Percentiles rank a stretch among this genome's conserved stretches.
These are phyloP conservation scores for Parotocinclus haroldoi DNA, from an alignment of 2,797 vertebrate species.

Conservation along the genomic window DNA sequence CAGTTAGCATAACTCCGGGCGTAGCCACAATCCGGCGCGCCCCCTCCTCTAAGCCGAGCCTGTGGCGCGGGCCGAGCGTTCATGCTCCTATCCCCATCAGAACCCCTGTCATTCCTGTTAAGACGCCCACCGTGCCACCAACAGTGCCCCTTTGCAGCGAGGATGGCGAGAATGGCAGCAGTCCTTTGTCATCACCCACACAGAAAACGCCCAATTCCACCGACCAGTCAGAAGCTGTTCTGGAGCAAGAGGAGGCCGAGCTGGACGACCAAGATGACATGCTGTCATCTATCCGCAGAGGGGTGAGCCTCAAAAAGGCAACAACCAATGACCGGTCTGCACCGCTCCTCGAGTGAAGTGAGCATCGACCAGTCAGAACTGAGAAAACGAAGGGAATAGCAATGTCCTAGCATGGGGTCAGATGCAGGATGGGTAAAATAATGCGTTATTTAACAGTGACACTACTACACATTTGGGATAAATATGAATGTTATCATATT, in stretches of 20 bases:
- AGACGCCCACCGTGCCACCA: slow-evolving; percentile 80
- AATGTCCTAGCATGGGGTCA: slow-evolving; percentile 6
- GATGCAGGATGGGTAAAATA: slow-evolving; percentile 14
- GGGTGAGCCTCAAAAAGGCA: slow-evolving; percentile 91
- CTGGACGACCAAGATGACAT: slow-evolving; percentile 77
- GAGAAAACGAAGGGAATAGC: not conserved
- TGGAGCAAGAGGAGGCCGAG: slow-evolving; percentile 61
- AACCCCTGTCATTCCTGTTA: slow-evolving; percentile 74
- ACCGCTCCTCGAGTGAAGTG: slow-evolving; percentile 81
- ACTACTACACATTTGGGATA: too few species aligned
- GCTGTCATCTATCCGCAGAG: slow-evolving; percentile 89
- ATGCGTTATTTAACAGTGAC: too few species aligned
- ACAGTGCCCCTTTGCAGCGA: slow-evolving; percentile 52
- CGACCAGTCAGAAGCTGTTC: slow-evolving; percentile 48
- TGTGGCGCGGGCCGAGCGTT: slow-evolving; percentile 64
- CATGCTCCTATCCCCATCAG: slow-evolving; percentile 84
- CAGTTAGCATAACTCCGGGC: slow-evolving; percentile 84
- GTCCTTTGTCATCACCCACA: not conserved
- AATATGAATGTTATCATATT: too few species aligned
- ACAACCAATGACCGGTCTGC: slow-evolving; percentile 90
- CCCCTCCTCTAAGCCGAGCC: slow-evolving; percentile 84
- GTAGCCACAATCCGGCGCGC: slow-evolving; percentile 83
- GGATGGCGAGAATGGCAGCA: slow-evolving; percentile 51
- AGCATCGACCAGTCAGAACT: slow-evolving; percentile 9
- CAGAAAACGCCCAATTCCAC: slow-evolving; percentile 1